Evolutionary conservation across 2,113 vertebrate species (phyloP).

Genomic region (Glaucidium brasilianum): DNA sequence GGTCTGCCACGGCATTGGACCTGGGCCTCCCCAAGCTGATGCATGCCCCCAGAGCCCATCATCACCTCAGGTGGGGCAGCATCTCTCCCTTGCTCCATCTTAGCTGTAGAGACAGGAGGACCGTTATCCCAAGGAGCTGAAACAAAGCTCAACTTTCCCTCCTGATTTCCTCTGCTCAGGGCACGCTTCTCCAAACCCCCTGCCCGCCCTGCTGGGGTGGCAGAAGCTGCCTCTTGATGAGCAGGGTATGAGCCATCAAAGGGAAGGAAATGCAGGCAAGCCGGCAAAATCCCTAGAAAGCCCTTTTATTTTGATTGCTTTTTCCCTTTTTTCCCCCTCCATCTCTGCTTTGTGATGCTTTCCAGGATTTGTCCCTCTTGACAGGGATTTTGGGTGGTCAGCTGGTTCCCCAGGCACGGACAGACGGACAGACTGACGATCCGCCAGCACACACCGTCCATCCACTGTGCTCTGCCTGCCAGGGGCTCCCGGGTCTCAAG

Average conservation of each 20-base stretch:
- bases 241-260: neutral
- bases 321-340: neutral
- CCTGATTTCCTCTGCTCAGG: neutral
- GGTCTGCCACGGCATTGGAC: rapidly evolving
- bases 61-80: neutral
- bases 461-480: neutral
- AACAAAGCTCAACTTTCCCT: neutral
- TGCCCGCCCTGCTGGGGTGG: rapidly evolving
- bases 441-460: rapidly evolving
- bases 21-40: neutral
- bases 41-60: neutral
- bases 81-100: neutral
- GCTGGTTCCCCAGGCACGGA: neutral
- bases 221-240: neutral
- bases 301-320: neutral
- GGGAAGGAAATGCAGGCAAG: neutral
- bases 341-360: neutral
- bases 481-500: neutral
- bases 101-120: neutral
- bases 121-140: neutral
- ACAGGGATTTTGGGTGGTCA: neutral
- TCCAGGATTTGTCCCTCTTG: neutral
- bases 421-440: neutral
- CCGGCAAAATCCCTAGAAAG: constrained; percentile 34
- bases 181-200: neutral